Conservation (phyloP, 1,140 invertebrate species). For the Helicorthomorpha holstii region DNA sequence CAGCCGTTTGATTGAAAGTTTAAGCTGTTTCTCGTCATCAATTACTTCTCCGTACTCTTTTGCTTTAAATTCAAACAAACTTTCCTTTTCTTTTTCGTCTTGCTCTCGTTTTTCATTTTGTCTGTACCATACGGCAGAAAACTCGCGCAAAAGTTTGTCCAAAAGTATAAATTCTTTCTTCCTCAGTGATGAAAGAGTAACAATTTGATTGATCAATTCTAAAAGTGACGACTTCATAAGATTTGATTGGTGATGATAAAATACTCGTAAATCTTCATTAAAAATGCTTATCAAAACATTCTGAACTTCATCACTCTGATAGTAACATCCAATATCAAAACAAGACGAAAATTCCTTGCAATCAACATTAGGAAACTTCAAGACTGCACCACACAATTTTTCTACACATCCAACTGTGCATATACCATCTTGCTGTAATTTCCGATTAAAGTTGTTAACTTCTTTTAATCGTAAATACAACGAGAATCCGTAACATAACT, state of each 20-base stretch:
- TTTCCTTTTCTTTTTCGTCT: constrained; percentile 53
- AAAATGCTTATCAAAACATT: constrained; percentile 6
- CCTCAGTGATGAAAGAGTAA: constrained; percentile 9
- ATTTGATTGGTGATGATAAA: too few species aligned
- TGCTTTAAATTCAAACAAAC: constrained; percentile 58
- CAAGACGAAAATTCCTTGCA: too few species aligned
- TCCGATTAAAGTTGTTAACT: too few species aligned
- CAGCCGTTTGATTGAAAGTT: constrained; percentile 46
- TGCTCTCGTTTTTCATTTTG: constrained; percentile 47
- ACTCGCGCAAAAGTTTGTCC: constrained; percentile 34
- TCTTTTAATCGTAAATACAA: too few species aligned
- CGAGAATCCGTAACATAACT: too few species aligned
- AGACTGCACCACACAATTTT: too few species aligned
- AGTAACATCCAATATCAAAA: too few species aligned
- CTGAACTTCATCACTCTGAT: constrained; percentile 7
- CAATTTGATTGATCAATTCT: constrained; percentile 11
- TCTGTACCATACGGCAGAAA: constrained; percentile 53
- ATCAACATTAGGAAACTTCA: too few species aligned
- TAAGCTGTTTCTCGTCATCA: constrained; percentile 54
- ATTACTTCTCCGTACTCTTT: constrained; percentile 22
- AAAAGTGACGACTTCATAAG: constrained; percentile 2
- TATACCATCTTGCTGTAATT: too few species aligned
- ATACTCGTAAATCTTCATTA: constrained; percentile 9
- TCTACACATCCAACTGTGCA: too few species aligned
- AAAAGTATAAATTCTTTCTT: constrained; percentile 25